Conservation (phyloP, 2,113 vertebrate genomes). For the Aspidoscelis tigris region DNA sequence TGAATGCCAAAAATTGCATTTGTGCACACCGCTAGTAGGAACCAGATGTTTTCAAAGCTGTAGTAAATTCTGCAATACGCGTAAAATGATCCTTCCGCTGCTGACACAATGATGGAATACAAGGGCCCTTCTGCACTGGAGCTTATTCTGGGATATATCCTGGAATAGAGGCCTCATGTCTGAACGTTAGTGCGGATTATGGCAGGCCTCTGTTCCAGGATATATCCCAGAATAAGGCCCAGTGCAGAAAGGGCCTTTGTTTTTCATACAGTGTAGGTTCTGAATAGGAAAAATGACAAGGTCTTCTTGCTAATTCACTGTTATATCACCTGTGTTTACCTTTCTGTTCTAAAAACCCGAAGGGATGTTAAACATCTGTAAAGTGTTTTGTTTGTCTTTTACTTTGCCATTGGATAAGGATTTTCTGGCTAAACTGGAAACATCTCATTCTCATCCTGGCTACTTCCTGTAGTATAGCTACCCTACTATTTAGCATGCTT, state of each 20-base stretch:
- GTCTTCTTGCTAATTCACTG: neutral
- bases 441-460: no score
- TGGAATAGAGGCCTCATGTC: no score
- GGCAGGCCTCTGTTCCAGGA: no score
- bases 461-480: no score
- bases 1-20: no score
- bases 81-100: neutral
- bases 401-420: neutral
- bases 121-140: neutral
- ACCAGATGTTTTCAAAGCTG: slow-evolving; percentile 1
- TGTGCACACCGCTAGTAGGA: no score
- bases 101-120: neutral
- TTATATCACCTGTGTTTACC: neutral
- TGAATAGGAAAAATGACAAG: neutral
- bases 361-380: slow-evolving; percentile 5
- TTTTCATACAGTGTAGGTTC: neutral
- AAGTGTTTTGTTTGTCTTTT: neutral
- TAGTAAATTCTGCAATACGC: slow-evolving; percentile 17
- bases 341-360: neutral
- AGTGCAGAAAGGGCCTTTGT: neutral
- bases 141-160: no score
- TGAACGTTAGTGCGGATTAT: no score
- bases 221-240: no score
- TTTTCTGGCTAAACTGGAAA: neutral
- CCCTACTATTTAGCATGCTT: no score